Percentiles rank a stretch among this genome's conserved stretches.
Evolutionary conservation across 2,113 vertebrate genomes (phyloP).

Genomic region (Neolamprologus modestus): DNA sequence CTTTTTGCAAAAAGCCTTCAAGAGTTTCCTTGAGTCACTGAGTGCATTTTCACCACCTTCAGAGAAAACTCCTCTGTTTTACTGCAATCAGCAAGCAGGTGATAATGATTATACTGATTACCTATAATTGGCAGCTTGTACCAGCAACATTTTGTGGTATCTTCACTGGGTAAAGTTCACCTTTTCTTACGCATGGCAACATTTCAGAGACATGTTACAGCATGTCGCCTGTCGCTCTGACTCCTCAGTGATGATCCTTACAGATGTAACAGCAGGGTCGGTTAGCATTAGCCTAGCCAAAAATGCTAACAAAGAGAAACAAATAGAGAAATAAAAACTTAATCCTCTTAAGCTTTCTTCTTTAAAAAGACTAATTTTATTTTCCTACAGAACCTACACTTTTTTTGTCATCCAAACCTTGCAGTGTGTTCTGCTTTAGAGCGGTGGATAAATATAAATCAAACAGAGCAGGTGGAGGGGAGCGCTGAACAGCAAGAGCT

Average conservation of each 20-base stretch:
- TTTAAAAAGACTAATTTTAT: background rate
- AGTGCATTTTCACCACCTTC: background rate
- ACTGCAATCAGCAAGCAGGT: background rate
- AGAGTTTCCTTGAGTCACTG: background rate
- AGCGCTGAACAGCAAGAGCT: background rate
- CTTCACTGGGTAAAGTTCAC: background rate
- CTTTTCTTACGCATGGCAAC: background rate
- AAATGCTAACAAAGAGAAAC: background rate
- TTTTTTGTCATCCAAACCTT: background rate
- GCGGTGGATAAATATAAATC: background rate
- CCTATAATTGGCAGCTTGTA: background rate
- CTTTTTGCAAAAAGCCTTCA: background rate
- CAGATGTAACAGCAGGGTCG: background rate
- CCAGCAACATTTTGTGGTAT: background rate
- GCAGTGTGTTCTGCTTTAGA: background rate
- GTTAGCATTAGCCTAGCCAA: background rate
- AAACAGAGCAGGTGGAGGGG: background rate
- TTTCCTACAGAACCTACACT: background rate
- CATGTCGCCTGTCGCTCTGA: background rate
- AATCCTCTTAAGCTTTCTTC: background rate
- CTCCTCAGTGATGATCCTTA: background rate
- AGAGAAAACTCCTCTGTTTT: background rate
- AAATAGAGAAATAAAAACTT: background rate
- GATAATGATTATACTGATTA: background rate
- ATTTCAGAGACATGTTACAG: background rate